Conservation (phyloP, 2,888 invertebrate species). For the Orthosia gothica region DNA sequence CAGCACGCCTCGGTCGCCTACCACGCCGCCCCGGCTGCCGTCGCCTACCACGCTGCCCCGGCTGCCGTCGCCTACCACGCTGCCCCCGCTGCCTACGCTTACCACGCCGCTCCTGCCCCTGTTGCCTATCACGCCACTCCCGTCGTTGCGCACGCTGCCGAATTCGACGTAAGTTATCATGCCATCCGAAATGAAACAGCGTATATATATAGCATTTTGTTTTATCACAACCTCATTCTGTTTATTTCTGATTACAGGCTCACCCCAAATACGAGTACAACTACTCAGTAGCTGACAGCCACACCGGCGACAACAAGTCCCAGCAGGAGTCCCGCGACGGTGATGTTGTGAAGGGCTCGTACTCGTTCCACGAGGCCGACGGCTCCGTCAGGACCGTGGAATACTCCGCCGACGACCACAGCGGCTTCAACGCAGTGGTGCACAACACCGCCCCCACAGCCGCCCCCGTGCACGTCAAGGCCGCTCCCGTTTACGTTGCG, state of each 20-base stretch:
- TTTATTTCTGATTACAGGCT: conserved; percentile 68
- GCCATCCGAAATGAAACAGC: too few relatives aligned
- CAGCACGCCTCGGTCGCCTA: conserved; percentile 48
- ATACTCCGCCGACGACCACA: conserved; percentile 88
- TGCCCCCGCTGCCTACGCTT: conserved; percentile 70
- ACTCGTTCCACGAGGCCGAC: conserved; percentile 88
- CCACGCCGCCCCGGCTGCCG: conserved; percentile 38
- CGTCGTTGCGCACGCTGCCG: conserved; percentile 62
- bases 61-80: conserved; percentile 26
- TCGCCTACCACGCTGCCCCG: conserved; percentile 49
- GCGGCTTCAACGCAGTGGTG: conserved; percentile 83
- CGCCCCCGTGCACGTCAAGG: conserved; percentile 67
- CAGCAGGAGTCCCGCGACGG: conserved; percentile 88
- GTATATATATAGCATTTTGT: too few relatives aligned
- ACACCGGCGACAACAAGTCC: conserved; percentile 89
- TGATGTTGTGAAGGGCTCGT: conserved; percentile 87
- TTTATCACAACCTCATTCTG: too few relatives aligned
- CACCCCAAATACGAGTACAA: conserved; percentile 86
- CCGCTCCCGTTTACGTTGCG: conserved; percentile 63
- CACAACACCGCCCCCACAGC: conserved; percentile 78
- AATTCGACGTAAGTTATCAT: conserved; percentile 42
- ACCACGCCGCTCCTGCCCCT: conserved; percentile 73
- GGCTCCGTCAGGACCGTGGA: conserved; percentile 88
- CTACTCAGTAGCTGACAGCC: conserved; percentile 89
- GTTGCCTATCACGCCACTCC: conserved; percentile 86